Evolutionary conservation across 2,888 invertebrate genomes (phyloP).

Genomic region (Agrotis exclamationis): DNA sequence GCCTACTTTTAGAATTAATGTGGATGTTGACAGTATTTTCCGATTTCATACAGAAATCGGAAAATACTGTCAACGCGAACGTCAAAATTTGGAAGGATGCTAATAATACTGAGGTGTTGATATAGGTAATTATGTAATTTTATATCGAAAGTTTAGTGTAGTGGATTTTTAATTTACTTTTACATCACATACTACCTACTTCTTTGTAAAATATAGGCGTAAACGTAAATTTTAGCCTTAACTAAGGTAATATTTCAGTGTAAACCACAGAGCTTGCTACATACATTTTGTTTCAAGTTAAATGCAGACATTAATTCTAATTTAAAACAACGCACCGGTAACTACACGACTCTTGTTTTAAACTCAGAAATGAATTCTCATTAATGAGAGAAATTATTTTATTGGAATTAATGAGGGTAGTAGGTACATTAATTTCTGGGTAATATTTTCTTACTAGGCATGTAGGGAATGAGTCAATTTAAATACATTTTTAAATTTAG

Average conservation of each 20-base stretch:
- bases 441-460: not conserved
- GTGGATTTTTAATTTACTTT: too few species aligned
- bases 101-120: too few species aligned
- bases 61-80: too few species aligned
- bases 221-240: not conserved
- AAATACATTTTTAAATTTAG: not conserved
- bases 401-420: not conserved
- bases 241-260: slow-evolving; percentile 4
- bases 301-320: slow-evolving; percentile 38
- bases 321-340: slow-evolving; percentile 21
- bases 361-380: slow-evolving; percentile 24
- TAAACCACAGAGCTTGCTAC: slow-evolving; percentile 9
- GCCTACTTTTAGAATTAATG: too few species aligned
- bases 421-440: too few species aligned
- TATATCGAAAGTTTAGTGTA: too few species aligned
- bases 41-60: too few species aligned
- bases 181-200: not conserved
- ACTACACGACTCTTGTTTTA: slow-evolving; percentile 34
- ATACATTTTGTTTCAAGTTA: slow-evolving; percentile 32
- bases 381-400: slow-evolving; percentile 18
- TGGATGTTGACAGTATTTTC: too few species aligned
- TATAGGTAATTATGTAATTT: too few species aligned
- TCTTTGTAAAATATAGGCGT: not conserved
- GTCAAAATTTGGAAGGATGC: too few species aligned
- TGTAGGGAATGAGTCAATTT: not conserved